A percentile compares a stretch with the other conserved stretches of the same genome.
These are phyloP conservation scores for Hirtodrosophila histrioides DNA, from an alignment of 2,888 invertebrate species.

Conservation along the genomic window DNA sequence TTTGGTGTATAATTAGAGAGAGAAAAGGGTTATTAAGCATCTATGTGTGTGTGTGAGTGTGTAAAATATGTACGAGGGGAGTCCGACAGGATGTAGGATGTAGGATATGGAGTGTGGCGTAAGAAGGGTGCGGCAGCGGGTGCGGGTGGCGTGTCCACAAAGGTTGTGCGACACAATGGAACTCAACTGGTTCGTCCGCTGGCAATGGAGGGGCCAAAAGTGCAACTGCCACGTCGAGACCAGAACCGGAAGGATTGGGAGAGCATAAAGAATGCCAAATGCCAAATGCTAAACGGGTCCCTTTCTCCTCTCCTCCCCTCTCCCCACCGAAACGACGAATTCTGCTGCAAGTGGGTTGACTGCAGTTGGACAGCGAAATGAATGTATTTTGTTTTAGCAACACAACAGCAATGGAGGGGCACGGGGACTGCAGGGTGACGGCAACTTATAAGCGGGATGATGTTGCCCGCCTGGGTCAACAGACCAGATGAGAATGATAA, in stretches of 20 bases:
- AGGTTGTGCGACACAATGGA: constrained; percentile 54
- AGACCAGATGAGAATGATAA: constrained; percentile 47
- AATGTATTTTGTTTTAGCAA: too few species aligned
- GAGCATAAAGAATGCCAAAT: constrained; percentile 26
- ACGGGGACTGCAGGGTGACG: too few species aligned
- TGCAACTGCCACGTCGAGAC: constrained; percentile 20
- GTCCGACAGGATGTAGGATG: constrained; percentile 6
- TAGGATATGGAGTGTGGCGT: too few species aligned
- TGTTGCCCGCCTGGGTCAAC: too few species aligned
- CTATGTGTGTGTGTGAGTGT: constrained; percentile 2
- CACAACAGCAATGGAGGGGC: too few species aligned
- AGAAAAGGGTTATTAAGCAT: constrained; percentile 56
- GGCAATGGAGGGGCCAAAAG: constrained; percentile 5
- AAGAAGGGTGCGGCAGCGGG: too few species aligned
- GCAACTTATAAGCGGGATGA: too few species aligned
- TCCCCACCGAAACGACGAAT: constrained; percentile 64
- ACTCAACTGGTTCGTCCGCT: constrained; percentile 9
- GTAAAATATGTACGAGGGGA: background rate
- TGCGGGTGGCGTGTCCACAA: background rate
- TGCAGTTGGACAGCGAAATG: background rate
- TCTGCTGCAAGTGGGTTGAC: constrained; percentile 38
- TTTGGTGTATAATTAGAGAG: constrained; percentile 73
- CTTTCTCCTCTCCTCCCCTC: too few species aligned
- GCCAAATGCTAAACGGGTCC: constrained; percentile 55
- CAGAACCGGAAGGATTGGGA: constrained; percentile 30